Evolutionary conservation across 2,113 vertebrate genomes (phyloP).

Genomic region (Prionailurus bengalensis): DNA sequence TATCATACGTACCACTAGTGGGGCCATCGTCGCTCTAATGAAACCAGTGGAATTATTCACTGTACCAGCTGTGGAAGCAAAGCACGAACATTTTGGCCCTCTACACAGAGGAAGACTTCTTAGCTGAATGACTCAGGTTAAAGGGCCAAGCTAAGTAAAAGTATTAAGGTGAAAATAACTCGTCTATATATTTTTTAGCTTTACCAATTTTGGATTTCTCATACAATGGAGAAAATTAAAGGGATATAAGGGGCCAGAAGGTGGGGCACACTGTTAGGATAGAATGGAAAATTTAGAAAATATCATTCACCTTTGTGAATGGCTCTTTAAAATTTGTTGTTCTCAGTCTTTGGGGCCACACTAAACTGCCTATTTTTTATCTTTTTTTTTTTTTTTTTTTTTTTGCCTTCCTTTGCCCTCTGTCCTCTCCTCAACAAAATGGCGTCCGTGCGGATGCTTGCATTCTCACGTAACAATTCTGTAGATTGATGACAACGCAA

Average conservation of each 20-base stretch:
- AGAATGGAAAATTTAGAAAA: slow-evolving; percentile 36
- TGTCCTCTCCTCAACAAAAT: not conserved
- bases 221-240: not conserved
- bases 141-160: slow-evolving; percentile 40
- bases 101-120: not conserved
- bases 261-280: not conserved
- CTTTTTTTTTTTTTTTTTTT: slow-evolving; percentile 12
- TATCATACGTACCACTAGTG: not conserved
- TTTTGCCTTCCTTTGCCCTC: slow-evolving; percentile 27
- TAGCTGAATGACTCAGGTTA: slow-evolving; percentile 43
- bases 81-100: not conserved
- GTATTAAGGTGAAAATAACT: not conserved
- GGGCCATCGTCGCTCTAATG: not conserved
- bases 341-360: not conserved
- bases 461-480: slow-evolving; percentile 40
- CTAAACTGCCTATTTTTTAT: slow-evolving; percentile 56
- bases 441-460: slow-evolving; percentile 1
- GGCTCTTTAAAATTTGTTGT: slow-evolving; percentile 13
- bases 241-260: not conserved
- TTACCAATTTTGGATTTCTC: slow-evolving; percentile 25
- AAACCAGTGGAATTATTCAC: slow-evolving; percentile 25
- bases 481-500: slow-evolving; percentile 91
- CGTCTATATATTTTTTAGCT: not conserved
- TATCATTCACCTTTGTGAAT: slow-evolving; percentile 13
- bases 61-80: slow-evolving; percentile 41